These are phyloP conservation scores for Sitophilus oryzae DNA, from an alignment of 1,140 invertebrate genomes.

Conservation along the genomic window DNA sequence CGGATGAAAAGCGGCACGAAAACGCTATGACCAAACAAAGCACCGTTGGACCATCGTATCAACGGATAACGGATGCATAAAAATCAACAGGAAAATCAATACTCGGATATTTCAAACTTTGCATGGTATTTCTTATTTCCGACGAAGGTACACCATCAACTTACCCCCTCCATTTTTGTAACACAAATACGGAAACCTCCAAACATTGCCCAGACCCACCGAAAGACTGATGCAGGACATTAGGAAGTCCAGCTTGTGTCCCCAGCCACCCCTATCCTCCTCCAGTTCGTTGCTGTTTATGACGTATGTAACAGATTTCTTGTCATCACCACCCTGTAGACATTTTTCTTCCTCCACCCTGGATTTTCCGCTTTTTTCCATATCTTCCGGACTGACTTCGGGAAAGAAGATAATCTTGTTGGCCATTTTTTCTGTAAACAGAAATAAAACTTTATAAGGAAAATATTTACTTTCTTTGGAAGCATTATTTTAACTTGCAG, in stretches of 20 bases:
- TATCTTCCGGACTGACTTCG: slow-evolving; percentile 23
- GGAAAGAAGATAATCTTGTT: slow-evolving; percentile 30
- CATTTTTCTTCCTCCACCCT: slow-evolving; percentile 1
- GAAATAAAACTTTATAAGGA: too few relatives aligned
- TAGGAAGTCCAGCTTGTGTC: slow-evolving; percentile 46
- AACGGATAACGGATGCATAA: too few relatives aligned
- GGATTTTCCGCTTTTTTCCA: slow-evolving; percentile 1
- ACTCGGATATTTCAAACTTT: too few relatives aligned
- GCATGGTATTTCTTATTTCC: too few relatives aligned
- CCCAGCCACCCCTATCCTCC: slow-evolving; percentile 39
- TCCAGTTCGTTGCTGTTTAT: slow-evolving; percentile 17
- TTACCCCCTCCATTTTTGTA: slow-evolving; percentile 67
- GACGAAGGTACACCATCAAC: too few relatives aligned
- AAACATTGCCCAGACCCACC: slow-evolving; percentile 76
- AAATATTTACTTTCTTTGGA: too few relatives aligned
- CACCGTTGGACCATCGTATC: too few relatives aligned
- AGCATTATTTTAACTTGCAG: too few relatives aligned
- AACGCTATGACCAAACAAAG: too few relatives aligned
- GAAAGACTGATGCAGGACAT: slow-evolving; percentile 67
- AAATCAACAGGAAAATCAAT: too few relatives aligned
- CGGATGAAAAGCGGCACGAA: too few relatives aligned
- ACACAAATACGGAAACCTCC: slow-evolving; percentile 80
- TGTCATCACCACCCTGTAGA: background rate
- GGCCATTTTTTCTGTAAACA: slow-evolving; percentile 35
- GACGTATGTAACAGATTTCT: slow-evolving; percentile 26